Evolutionary conservation across 2,113 vertebrate species (phyloP), one percentile per base, ranked within the genome.

Genomic region (Mastomys natalensis): DNA sequence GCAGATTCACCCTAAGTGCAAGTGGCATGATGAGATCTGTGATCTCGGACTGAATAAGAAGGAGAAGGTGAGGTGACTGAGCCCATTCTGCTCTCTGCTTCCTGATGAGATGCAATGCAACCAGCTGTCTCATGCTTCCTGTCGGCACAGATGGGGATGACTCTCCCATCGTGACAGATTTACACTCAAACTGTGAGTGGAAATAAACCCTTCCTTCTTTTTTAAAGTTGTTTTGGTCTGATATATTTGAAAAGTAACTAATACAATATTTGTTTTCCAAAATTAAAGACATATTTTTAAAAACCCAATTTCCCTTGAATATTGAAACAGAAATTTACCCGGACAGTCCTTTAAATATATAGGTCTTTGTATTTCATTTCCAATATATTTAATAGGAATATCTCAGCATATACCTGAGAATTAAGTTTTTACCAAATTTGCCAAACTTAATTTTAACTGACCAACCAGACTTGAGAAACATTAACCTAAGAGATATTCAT

Each of bases 361-460:
- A 92, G 26, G 82, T 82, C 31, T 74, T 70, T 58, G 76, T 45
- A 74, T 11, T 72, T 94, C 22, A 82, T 40, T 64, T 93, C 74
- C 1, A 21, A 55, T 7, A 24, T 51, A 66, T 16, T 43, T 13
- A 82, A 76, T 95, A 73, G 64, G 48, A 94, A 85, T 95, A 16
- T 43, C 48, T 94, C 77, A 64, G 7, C 53, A 29, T 48, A 22
- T 2, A 55, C 21, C 37, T 77, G 31, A 62, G 51, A 87, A 92
- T 87, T 97, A 51, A 94, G 19, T 82, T 88, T 97, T 78, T 84
- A 68, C 9, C 21, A 92, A 94, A 22, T 73, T 95, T 16, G 87
- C 60, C 55, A 70, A 72, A 40, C 6, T 86, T 93, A 77, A 93
- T 90, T 96, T 40, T 92, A 17, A 78, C 22, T 88, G 70, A 51